These are phyloP conservation scores for Drosophila kanekoi DNA, from an alignment of 2,888 invertebrate genomes.

Conservation along the genomic window DNA sequence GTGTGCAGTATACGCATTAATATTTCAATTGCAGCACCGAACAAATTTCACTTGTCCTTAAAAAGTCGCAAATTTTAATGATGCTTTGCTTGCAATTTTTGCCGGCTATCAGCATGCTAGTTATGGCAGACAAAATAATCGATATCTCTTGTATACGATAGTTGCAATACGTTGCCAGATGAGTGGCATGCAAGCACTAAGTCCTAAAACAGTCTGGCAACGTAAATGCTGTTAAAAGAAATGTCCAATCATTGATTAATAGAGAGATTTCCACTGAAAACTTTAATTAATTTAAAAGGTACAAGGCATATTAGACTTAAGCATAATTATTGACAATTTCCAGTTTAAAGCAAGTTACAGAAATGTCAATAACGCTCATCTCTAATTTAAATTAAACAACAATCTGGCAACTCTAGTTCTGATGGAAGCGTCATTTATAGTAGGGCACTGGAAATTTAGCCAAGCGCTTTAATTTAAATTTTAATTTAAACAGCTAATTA, in stretches of 20 bases:
- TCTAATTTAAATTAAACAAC: background rate
- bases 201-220: background rate
- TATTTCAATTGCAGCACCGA: constrained; percentile 1
- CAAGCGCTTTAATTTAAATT: constrained; percentile 34
- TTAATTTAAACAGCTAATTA: background rate
- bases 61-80: constrained; percentile 16
- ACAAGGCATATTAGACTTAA: background rate
- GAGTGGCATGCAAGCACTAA: too few species aligned
- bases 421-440: constrained; percentile 23
- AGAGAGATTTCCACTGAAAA: background rate
- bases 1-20: constrained; percentile 63
- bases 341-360: background rate
- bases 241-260: background rate
- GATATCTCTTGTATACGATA: constrained; percentile 8
- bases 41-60: background rate
- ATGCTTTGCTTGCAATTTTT: constrained; percentile 43
- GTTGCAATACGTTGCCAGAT: background rate
- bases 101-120: constrained; percentile 38
- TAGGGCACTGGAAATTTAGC: constrained; percentile 14
- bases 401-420: constrained; percentile 37
- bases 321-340: background rate
- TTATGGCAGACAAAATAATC: background rate
- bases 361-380: constrained; percentile 8
- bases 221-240: background rate
- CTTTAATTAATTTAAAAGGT: background rate